A percentile compares a stretch with the other conserved stretches of the same genome.
Conservation (phyloP, 2,797 vertebrate species). For the Myiotriccus ornatus region DNA sequence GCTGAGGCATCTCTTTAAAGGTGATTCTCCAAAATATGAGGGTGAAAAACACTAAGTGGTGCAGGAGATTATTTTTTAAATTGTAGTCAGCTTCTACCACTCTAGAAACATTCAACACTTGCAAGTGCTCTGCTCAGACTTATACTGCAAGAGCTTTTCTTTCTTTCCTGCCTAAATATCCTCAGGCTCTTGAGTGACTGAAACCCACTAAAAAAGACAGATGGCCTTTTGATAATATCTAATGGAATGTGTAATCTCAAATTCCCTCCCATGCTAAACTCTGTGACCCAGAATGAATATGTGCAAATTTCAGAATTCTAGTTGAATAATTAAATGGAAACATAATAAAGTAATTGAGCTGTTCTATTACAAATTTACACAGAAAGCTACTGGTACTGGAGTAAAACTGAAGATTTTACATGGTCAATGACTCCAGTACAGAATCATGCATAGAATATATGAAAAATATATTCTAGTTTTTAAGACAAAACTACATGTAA, state of each 20-base stretch:
- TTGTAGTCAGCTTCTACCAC: not conserved
- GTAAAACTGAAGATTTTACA: not conserved
- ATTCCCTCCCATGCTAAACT: slow-evolving; percentile 22
- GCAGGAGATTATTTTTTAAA: not conserved
- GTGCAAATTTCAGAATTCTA: slow-evolving; percentile 31
- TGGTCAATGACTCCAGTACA: not conserved
- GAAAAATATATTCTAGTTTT: not conserved
- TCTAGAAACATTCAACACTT: not conserved
- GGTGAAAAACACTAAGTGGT: not conserved
- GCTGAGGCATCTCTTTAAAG: not conserved
- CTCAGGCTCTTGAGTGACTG: slow-evolving; percentile 10
- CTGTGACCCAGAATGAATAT: slow-evolving; percentile 28
- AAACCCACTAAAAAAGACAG: slow-evolving; percentile 35
- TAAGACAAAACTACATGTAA: not conserved
- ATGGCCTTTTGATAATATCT: slow-evolving; percentile 53
- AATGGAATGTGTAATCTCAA: slow-evolving; percentile 44
- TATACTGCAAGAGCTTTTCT: not conserved
- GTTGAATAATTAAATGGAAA: slow-evolving; percentile 41
- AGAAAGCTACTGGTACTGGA: not conserved
- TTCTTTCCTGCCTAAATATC: not conserved
- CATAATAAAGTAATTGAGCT: not conserved
- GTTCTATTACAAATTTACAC: not conserved
- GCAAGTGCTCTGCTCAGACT: not conserved
- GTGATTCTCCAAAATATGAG: not conserved
- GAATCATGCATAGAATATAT: not conserved